Conservation (phyloP, 2,797 vertebrate species). For the Coregonus suidteri region DNA sequence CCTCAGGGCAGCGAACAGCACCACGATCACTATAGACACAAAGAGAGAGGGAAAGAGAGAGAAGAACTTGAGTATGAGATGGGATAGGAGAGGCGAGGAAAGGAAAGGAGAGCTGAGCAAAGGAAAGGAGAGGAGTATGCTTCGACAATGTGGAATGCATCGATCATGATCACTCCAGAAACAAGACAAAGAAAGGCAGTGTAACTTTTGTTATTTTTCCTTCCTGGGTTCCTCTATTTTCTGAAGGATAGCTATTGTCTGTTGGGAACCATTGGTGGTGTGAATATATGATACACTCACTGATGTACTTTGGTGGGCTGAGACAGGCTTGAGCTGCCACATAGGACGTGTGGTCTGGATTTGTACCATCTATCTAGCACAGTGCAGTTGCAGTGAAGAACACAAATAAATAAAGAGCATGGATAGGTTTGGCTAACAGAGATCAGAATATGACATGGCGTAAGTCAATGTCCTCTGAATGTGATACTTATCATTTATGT, state of each 20-base stretch:
- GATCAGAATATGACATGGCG: not conserved
- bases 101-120: too few species aligned
- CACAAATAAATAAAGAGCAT: not conserved
- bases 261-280: conserved; percentile 45
- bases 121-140: too few species aligned
- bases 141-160: not conserved
- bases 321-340: conserved; percentile 36
- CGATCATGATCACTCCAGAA: conserved; percentile 1
- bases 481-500: too few species aligned
- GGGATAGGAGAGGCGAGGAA: not conserved
- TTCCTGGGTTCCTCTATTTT: conserved; percentile 35
- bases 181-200: conserved; percentile 19
- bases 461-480: not conserved
- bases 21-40: conserved; percentile 85
- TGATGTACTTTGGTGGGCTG: conserved; percentile 62
- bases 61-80: too few species aligned
- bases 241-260: conserved; percentile 49
- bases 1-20: conserved; percentile 88
- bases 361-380: not conserved
- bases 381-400: not conserved
- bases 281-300: conserved; percentile 32
- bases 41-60: conserved; percentile 22
- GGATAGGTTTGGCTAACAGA: not conserved
- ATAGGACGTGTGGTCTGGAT: conserved; percentile 26
- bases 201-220: conserved; percentile 44